Base-by-base conservation (phyloP, 2,797 vertebrate genomes). In the Coracias cyanogaster region DNA sequence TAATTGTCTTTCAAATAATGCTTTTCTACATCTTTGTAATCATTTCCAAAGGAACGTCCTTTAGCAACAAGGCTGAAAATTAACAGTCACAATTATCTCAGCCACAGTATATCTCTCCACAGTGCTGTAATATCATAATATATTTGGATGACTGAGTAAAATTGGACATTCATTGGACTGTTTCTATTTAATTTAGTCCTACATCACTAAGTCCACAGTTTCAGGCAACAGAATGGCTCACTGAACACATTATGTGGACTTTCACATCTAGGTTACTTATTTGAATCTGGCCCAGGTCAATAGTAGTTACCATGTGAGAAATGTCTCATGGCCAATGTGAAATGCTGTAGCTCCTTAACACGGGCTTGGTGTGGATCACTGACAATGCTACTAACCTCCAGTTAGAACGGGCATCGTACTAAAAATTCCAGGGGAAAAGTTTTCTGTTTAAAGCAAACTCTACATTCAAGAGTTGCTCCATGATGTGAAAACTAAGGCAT, bases 121-220 rank as follows among this genome's bases (percentile, higher is more conserved):
- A 45, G 37, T 60, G 64, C 24, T 88, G 20, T 26, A 93, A 86
- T 90, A 86, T 10, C 41, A 35, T 80, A 39, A 94, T 80, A 31
- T 49, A 48, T 93, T 83, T 87, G 66, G 72, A 86, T 78, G 78
- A 79, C 48, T 83, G 74, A 61, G 25, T 81, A 72, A 72, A 85
- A 81, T 1, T 57, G 64, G 48, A 21, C 60, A 65, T 31, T 74
- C 78, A 74, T 26, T 90, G 67, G 73, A 66, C 22, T 77, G 57
- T 62, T 89, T 87, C 80, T 93, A 65, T 73, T 94, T 77, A 54
- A 73, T 94, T 94, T 90, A 91, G 64, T n/a, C 81, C 58, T 76
- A 52, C 82, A 67, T 89, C 69, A 79, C 77, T 64, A 69, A 87
- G 80, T 58, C 51, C 58, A 84, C 33, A 57, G 12, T 87, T 91